phyloP scores from a whole-genome alignment of 2,888 invertebrate genomes.

The Blomia tropicalis region DNA sequence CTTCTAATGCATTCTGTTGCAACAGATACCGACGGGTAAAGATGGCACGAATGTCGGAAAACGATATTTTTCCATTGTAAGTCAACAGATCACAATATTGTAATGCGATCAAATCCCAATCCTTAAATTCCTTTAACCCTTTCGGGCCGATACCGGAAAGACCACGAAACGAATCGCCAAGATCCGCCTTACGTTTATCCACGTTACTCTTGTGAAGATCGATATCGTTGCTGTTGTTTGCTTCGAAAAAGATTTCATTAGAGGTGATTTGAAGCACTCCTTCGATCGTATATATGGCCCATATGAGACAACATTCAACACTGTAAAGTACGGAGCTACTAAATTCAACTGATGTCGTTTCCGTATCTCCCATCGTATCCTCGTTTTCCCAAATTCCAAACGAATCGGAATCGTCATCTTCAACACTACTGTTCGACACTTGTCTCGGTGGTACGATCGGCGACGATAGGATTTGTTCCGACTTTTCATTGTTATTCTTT shows the following conservation, averaged over 20 bases:
- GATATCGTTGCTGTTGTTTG: conserved; percentile 20
- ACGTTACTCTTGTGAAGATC: background rate
- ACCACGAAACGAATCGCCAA: conserved; percentile 16
- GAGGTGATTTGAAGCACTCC: conserved; percentile 26
- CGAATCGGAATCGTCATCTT: conserved; percentile 21
- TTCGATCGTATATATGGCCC: conserved; percentile 26
- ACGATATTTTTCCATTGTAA: conserved; percentile 25
- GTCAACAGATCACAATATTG: conserved; percentile 71
- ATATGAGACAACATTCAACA: conserved; percentile 25
- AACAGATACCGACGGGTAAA: conserved; percentile 90
- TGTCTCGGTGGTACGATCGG: conserved; percentile 17
- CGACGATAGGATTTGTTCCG: background rate
- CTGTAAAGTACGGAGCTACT: conserved; percentile 24
- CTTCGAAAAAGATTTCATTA: conserved; percentile 25
- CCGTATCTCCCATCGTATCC: conserved; percentile 8
- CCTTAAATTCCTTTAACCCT: conserved; percentile 21
- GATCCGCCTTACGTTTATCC: conserved; percentile 2
- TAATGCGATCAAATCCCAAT: conserved; percentile 40
- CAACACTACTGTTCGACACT: background rate
- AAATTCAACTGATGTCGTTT: conserved; percentile 20
- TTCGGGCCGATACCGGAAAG: conserved; percentile 23
- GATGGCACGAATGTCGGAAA: conserved; percentile 78
- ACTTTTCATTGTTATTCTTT: background rate
- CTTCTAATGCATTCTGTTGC: conserved; percentile 86
- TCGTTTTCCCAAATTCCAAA: conserved; percentile 24